Evolutionary conservation across 1,140 invertebrate species (phyloP).

Genomic region (Hylaeus anthracinus): DNA sequence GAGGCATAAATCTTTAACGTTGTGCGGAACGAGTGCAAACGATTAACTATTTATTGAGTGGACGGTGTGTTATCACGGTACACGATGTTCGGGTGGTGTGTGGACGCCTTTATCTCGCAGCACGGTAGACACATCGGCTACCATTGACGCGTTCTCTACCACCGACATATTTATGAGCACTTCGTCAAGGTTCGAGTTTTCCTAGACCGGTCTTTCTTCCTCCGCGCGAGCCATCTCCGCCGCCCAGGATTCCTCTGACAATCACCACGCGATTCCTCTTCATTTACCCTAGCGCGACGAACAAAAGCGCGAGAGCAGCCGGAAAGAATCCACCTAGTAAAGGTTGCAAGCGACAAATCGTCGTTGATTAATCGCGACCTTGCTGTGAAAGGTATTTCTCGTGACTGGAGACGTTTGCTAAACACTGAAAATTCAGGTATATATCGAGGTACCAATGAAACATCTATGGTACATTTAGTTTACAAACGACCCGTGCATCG

Average conservation of each 20-base stretch:
- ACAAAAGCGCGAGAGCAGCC: background rate
- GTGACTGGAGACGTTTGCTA: slow-evolving; percentile 8
- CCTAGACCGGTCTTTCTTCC: slow-evolving; percentile 39
- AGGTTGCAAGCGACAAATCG: slow-evolving; percentile 21
- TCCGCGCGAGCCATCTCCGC: background rate
- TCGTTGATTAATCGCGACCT: slow-evolving; percentile 33
- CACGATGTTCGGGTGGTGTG: background rate
- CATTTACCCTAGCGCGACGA: background rate
- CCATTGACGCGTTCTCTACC: slow-evolving; percentile 34
- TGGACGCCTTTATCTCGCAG: slow-evolving; percentile 28
- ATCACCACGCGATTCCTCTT: slow-evolving; percentile 32
- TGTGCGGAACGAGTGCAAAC: background rate
- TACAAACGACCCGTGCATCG: no score
- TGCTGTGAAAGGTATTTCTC: slow-evolving; percentile 18
- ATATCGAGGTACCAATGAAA: no score
- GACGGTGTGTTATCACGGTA: background rate
- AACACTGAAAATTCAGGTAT: background rate
- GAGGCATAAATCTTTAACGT: background rate
- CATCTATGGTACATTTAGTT: no score
- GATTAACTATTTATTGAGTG: background rate
- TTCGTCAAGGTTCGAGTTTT: slow-evolving; percentile 55
- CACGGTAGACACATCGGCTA: slow-evolving; percentile 45
- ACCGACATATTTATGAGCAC: slow-evolving; percentile 57
- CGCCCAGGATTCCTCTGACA: background rate
- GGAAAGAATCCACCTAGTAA: slow-evolving; percentile 27